Conservation (phyloP, 2,113 vertebrate genomes). For the Camarhynchus parvulus region DNA sequence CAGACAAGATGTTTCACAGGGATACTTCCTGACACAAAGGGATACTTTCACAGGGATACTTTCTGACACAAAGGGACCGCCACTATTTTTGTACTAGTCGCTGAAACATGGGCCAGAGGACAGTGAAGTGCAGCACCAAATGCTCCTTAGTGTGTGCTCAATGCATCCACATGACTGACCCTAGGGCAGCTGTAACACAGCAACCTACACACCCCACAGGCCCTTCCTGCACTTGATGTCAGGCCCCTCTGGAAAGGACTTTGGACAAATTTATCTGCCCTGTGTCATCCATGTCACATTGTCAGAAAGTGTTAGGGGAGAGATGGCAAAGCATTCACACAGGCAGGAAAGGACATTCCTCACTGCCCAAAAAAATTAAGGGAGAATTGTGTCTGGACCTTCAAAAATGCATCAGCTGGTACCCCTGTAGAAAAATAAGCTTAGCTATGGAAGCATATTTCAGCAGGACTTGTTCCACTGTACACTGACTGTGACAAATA, state of each 20-base stretch:
- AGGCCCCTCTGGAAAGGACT: neutral
- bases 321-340: neutral
- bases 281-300: neutral
- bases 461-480: neutral
- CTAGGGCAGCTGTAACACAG: neutral
- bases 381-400: neutral
- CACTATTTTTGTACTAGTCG: neutral
- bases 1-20: neutral
- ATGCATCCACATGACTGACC: neutral
- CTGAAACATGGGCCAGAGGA: neutral
- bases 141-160: neutral
- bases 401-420: neutral
- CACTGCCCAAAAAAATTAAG: neutral
- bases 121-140: neutral
- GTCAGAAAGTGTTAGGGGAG: neutral
- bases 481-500: neutral
- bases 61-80: neutral
- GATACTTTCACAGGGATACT: neutral
- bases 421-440: neutral
- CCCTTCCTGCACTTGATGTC: neutral
- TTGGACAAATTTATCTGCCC: neutral
- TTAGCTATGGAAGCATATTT: neutral
- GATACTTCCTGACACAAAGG: neutral
- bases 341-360: constrained; percentile 30
- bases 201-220: neutral